A percentile compares a stretch with the other conserved stretches of the same genome.
These are phyloP conservation scores for Erethizon dorsatum DNA, from an alignment of 2,797 vertebrate species.

Conservation along the genomic window DNA sequence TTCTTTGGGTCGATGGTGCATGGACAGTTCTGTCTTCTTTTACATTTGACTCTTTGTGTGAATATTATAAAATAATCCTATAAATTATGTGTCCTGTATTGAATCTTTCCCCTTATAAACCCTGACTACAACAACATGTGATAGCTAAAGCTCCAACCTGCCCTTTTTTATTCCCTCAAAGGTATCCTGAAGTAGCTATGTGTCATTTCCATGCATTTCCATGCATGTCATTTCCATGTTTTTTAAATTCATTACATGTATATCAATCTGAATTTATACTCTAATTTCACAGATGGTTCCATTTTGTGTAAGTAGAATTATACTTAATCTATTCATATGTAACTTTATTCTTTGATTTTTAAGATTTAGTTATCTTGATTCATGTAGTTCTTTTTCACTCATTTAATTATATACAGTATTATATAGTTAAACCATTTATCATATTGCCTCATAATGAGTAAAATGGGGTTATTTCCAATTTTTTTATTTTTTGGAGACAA, in stretches of 20 bases:
- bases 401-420: neutral
- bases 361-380: conserved; percentile 36
- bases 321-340: neutral
- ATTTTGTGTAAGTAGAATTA: conserved; percentile 28
- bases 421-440: neutral
- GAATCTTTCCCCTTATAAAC: neutral
- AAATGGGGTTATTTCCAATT: neutral
- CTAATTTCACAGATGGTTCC: conserved; percentile 3
- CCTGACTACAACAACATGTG: neutral
- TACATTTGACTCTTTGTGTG: too few species aligned
- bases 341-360: conserved; percentile 23
- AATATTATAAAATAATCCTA: too few species aligned
- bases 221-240: too few species aligned
- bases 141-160: neutral
- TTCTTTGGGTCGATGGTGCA: too few species aligned
- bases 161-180: neutral
- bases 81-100: too few species aligned
- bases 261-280: neutral
- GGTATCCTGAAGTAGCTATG: neutral
- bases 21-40: too few species aligned
- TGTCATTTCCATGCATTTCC: neutral
- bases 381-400: neutral
- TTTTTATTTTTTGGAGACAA: conserved; percentile 2
- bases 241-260: neutral
- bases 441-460: neutral